Base-by-base conservation (phyloP, 1,140 invertebrate genomes). In the Ectropis grisescens region DNA sequence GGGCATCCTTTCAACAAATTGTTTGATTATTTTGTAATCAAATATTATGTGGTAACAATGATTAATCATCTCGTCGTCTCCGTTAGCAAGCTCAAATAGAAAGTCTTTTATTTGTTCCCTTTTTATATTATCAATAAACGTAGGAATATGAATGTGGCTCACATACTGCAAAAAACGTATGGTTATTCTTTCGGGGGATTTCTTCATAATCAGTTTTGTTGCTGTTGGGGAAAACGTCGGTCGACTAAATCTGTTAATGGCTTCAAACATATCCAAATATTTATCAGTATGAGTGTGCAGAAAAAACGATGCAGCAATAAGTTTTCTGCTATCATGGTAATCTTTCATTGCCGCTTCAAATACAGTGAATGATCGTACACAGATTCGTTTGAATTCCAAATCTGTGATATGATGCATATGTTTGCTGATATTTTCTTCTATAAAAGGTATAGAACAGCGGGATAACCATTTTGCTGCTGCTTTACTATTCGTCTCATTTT, bases 401-500 rank as follows among this genome's bases (percentile, higher is more conserved):
- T 33, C 13, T 19, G 42, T 49, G 1, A 62, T 36, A 32, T 56
- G 29, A 24, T 52, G 11, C 4, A 35, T 13, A 27, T 66, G 52
- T 35, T 61, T 47, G 11, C 19, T 33, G 5, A 66, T 15, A 11
- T 59, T 54, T 10, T 42, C 25, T 36, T 56, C 37, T 16, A 68
- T 69, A 32, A 71, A 65, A 13, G 50, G 23, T 11, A 52, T 9
- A 11, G 67, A 71, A 40, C 70, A 75, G 23, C 47, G 27, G 6
- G 50, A 58, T 29, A 75, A 37, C 70, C 70, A 75, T 33, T 70
- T 58, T 2, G 42, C n/a, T 15, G 62, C 62, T 13, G 47, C 42
- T 12, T 40, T 35, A 19, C 36, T 13, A 31, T 50, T 39, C 13
- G 47, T 35, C 53, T 67, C 65, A 27, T 56, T 33, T 8, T 46